A percentile compares a stretch with the other conserved stretches of the same genome.
These are phyloP conservation scores for Mohoua ochrocephala DNA, from an alignment of 2,113 vertebrate species.

Conservation along the genomic window DNA sequence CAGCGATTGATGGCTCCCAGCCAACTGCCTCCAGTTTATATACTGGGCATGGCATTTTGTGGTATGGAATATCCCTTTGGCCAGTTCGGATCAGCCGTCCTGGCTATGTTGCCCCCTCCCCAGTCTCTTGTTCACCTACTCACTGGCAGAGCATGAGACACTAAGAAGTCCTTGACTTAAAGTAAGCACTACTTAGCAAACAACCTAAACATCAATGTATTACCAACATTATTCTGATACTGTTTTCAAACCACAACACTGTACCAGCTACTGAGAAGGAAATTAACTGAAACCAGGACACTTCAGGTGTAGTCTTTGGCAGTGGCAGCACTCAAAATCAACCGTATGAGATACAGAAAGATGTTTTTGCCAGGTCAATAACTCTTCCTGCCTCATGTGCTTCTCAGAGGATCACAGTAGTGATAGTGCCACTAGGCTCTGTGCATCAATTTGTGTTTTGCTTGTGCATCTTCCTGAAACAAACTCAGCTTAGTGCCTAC, in stretches of 20 bases:
- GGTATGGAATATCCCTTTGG: not conserved
- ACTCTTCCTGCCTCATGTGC: not conserved
- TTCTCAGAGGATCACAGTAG: not conserved
- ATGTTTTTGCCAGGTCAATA: not conserved
- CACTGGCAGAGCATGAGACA: not conserved
- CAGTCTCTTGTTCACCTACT: not conserved
- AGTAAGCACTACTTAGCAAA: not conserved
- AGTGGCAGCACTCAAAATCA: not conserved
- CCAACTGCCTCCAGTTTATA: not conserved
- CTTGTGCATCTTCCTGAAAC: not conserved
- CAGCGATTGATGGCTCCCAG: fast-evolving
- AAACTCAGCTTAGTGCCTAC: not conserved
- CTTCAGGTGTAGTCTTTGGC: not conserved
- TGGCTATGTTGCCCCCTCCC: not conserved
- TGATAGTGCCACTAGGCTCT: not conserved
- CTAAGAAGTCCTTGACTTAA: not conserved
- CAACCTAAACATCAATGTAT: not conserved
- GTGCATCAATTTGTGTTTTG: not conserved
- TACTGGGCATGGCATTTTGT: not conserved
- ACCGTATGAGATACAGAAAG: not conserved
- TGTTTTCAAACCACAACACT: not conserved
- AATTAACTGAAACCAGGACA: not conserved
- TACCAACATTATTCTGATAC: not conserved
- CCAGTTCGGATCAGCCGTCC: not conserved
- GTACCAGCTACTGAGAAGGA: not conserved